Conservation (phyloP, 2,113 vertebrate genomes). For the Vireo altiloquus region DNA sequence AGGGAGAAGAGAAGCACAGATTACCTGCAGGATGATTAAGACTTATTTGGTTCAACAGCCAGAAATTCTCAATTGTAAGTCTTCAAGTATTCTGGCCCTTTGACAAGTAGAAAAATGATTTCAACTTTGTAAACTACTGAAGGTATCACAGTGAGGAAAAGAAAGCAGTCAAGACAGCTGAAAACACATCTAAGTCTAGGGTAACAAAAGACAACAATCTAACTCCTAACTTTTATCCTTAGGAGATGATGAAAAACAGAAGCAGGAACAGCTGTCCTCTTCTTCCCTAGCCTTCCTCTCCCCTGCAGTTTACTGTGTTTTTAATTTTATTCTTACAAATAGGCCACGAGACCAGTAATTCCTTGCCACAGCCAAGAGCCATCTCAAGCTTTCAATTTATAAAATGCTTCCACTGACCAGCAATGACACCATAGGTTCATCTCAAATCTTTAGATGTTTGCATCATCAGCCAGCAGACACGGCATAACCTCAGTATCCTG, state of each 20-base stretch:
- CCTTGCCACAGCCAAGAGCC: neutral
- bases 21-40: neutral
- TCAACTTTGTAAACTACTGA: neutral
- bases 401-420: neutral
- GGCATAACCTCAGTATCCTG: neutral
- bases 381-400: neutral
- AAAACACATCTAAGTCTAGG: neutral
- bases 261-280: neutral
- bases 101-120: neutral
- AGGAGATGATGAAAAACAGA: neutral
- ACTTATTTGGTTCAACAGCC: neutral
- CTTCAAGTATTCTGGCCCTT: neutral
- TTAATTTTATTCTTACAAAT: neutral
- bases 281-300: neutral
- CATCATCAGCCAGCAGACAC: neutral
- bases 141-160: neutral
- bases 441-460: neutral
- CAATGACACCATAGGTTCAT: neutral
- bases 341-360: neutral
- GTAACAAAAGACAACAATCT: neutral
- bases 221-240: neutral
- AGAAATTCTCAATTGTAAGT: neutral
- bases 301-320: neutral
- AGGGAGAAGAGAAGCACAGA: neutral
- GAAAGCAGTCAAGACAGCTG: neutral